phyloP scores from a whole-genome alignment of 2,888 invertebrate species.

The Choreutis nemorana region DNA sequence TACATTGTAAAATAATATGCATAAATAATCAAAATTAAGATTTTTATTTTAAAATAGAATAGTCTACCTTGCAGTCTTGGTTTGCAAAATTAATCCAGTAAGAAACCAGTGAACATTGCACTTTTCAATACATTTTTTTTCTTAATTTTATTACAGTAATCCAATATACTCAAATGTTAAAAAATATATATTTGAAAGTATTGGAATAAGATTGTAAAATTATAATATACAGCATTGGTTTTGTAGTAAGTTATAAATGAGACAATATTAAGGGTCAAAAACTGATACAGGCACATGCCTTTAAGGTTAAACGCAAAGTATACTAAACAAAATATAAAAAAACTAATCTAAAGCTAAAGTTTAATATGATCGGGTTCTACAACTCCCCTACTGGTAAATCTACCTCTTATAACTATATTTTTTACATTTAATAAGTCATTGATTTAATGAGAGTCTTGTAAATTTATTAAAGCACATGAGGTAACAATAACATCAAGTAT shows the following conservation, averaged over 20 bases:
- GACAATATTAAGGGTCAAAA: no score
- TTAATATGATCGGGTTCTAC: not conserved
- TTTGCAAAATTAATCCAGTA: conserved; percentile 11
- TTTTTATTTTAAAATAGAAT: conserved; percentile 6
- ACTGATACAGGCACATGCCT: conserved; percentile 7
- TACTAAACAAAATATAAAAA: conserved; percentile 2
- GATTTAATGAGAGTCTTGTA: conserved; percentile 16
- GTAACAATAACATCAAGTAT: conserved; percentile 13
- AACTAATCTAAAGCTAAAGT: not conserved
- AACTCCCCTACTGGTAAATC: not conserved
- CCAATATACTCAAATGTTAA: conserved; percentile 4
- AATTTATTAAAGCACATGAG: conserved; percentile 15
- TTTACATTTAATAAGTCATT: not conserved
- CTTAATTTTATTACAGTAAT: not conserved
- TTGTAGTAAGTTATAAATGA: no score
- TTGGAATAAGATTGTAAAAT: no score
- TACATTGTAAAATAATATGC: not conserved
- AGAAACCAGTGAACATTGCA: not conserved
- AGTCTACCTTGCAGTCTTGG: conserved; percentile 3
- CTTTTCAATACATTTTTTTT: conserved; percentile 2
- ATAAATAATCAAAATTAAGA: not conserved
- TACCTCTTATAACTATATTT: not conserved
- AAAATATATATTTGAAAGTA: conserved; percentile 7
- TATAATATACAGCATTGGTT: no score
- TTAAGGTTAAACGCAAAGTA: conserved; percentile 7